Evolutionary conservation across 2,113 vertebrate genomes (phyloP).

Genomic region (Abramis brama): DNA sequence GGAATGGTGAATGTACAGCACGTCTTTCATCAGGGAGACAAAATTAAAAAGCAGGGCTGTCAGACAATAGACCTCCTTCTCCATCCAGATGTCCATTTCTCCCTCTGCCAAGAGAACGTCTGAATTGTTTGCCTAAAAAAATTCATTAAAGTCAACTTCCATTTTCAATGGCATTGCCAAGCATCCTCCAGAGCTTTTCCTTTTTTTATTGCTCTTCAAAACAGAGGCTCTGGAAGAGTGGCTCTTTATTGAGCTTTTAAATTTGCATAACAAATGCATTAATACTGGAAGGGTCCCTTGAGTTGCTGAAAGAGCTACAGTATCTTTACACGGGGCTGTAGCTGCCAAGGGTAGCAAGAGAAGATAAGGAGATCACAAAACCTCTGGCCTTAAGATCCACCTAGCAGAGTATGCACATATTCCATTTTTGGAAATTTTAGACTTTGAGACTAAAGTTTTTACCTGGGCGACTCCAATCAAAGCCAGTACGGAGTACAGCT

Average conservation of each 20-base stretch:
- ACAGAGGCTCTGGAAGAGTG: constrained; percentile 36
- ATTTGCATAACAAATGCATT: constrained; percentile 65
- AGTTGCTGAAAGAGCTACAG: constrained; percentile 57
- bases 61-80: background rate
- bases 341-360: constrained; percentile 55
- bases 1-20: background rate
- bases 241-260: constrained; percentile 51
- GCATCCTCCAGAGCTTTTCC: constrained; percentile 39
- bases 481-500: constrained; percentile 91
- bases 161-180: constrained; percentile 48
- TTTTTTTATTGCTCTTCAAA: constrained; percentile 47
- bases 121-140: constrained; percentile 47
- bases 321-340: constrained; percentile 49
- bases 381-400: background rate
- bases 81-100: constrained; percentile 35
- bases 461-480: constrained; percentile 96
- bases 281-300: constrained; percentile 57
- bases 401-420: background rate
- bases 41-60: constrained; percentile 19
- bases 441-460: constrained; percentile 40
- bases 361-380: constrained; percentile 56
- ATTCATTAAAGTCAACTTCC: constrained; percentile 56
- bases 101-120: constrained; percentile 24
- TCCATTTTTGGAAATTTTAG: background rate
- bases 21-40: background rate